These are phyloP conservation scores for Sacculina carcini DNA, from an alignment of 2,888 invertebrate genomes.

Conservation along the genomic window DNA sequence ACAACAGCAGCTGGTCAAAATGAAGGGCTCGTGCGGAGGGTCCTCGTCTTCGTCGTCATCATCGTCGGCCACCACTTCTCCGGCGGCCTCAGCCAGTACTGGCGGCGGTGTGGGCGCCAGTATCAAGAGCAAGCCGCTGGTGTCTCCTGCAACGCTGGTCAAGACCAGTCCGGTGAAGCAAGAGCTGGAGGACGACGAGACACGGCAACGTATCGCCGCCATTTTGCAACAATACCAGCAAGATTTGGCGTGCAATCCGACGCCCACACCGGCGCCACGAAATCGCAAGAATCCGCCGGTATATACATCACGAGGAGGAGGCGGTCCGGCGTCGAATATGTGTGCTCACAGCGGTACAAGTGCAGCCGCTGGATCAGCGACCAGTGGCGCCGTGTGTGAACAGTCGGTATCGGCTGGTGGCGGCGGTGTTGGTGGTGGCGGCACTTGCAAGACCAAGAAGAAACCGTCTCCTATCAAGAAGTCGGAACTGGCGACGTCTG, in stretches of 20 bases:
- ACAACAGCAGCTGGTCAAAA: too few species aligned
- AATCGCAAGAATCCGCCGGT: slow-evolving; percentile 14
- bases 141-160: slow-evolving; percentile 12
- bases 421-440: background rate
- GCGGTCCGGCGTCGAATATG: too few species aligned
- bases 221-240: slow-evolving; percentile 13
- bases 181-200: slow-evolving; percentile 14
- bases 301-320: slow-evolving; percentile 12
- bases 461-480: background rate
- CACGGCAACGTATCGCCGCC: slow-evolving; percentile 12
- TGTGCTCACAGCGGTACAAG: too few species aligned
- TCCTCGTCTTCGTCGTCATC: slow-evolving; percentile 8
- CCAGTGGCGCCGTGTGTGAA: too few species aligned
- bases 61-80: background rate
- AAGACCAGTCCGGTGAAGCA: slow-evolving; percentile 13
- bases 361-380: too few species aligned
- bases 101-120: background rate
- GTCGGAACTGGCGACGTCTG: too few species aligned
- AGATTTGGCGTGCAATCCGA: slow-evolving; percentile 12
- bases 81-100: background rate
- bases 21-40: too few species aligned
- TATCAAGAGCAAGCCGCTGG: slow-evolving; percentile 9
- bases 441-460: background rate
- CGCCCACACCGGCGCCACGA: slow-evolving; percentile 13
- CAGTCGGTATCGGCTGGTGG: background rate